Conservation (phyloP, 2,888 invertebrate genomes). For the Apotomis capreana region DNA sequence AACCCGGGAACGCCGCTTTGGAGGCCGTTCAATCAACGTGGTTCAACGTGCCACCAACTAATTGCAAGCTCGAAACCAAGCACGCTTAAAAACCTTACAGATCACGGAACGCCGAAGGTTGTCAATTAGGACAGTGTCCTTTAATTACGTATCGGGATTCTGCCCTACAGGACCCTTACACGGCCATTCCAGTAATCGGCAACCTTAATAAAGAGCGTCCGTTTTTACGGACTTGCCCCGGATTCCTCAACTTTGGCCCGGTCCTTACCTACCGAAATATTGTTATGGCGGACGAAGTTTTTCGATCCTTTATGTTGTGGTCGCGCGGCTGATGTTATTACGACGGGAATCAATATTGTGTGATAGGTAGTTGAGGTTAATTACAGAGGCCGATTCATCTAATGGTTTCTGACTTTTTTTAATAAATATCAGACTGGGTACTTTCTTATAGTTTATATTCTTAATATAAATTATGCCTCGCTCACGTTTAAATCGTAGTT, state of each 20-base stretch:
- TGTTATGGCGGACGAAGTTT: slow-evolving; percentile 66
- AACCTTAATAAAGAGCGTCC: slow-evolving; percentile 39
- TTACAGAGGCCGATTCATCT: background rate
- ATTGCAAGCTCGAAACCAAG: background rate
- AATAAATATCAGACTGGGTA: too few relatives aligned
- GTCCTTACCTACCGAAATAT: slow-evolving; percentile 66
- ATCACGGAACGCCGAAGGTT: slow-evolving; percentile 17
- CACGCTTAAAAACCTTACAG: slow-evolving; percentile 2
- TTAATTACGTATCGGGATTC: slow-evolving; percentile 39
- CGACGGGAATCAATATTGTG: slow-evolving; percentile 49
- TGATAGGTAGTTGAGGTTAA: slow-evolving; percentile 36
- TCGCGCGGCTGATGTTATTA: slow-evolving; percentile 53
- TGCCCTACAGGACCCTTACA: slow-evolving; percentile 32
- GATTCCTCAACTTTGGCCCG: slow-evolving; percentile 71
- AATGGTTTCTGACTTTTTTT: background rate
- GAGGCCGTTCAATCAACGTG: too few relatives aligned
- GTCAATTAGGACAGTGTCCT: slow-evolving; percentile 33
- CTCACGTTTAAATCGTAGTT: too few relatives aligned
- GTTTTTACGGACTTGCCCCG: slow-evolving; percentile 68
- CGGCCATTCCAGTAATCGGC: slow-evolving; percentile 38
- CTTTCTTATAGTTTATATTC: too few relatives aligned
- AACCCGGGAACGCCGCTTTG: too few relatives aligned
- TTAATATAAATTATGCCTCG: too few relatives aligned
- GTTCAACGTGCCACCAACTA: too few relatives aligned
- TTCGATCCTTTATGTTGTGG: slow-evolving; percentile 58